These are phyloP conservation scores for Acanthosepion lycidas DNA, from an alignment of 2,888 invertebrate species.

Conservation along the genomic window DNA sequence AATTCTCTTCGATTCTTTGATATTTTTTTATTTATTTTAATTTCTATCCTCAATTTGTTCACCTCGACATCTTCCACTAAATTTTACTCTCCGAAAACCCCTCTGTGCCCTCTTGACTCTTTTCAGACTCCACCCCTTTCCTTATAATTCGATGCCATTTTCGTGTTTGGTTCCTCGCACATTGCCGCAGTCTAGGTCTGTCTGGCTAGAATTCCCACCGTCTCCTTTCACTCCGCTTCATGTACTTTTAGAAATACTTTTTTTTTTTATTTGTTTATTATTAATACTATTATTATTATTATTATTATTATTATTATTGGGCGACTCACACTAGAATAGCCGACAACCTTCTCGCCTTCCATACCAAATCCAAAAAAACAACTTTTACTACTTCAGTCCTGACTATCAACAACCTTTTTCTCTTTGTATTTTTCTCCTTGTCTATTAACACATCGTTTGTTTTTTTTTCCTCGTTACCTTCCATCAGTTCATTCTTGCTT, in stretches of 20 bases:
- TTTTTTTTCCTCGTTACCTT: not conserved
- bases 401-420: not conserved
- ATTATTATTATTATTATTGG: not conserved
- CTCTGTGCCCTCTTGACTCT: not conserved
- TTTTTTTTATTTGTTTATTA: not conserved
- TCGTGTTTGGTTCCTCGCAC: slow-evolving; percentile 8
- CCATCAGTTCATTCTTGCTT: not conserved
- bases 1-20: not conserved
- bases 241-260: not conserved
- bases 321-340: not conserved
- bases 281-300: too few relatives aligned
- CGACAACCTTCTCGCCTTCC: not conserved
- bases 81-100: not conserved
- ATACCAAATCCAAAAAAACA: not conserved
- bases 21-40: not conserved
- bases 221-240: not conserved
- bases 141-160: slow-evolving; percentile 18
- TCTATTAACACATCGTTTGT: not conserved
- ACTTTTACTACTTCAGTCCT: not conserved
- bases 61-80: not conserved
- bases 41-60: not conserved
- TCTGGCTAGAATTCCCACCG: not conserved
- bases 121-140: not conserved
- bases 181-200: not conserved
- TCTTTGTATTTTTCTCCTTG: not conserved